Conservation (phyloP, 2,797 vertebrate species). For the Saxicola maurus region DNA sequence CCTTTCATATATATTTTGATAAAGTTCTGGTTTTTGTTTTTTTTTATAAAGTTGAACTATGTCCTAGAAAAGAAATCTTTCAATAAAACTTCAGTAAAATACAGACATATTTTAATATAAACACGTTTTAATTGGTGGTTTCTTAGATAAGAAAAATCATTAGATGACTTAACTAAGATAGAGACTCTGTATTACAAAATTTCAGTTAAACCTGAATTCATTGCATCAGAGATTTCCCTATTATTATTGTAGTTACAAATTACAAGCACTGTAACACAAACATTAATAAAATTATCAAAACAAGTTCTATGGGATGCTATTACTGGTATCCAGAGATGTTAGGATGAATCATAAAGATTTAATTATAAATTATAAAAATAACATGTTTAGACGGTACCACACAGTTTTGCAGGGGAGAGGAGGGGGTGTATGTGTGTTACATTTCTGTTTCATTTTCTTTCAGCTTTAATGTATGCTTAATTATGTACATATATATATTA, state of each 20-base stretch:
- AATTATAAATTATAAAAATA: neutral
- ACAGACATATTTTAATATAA: neutral
- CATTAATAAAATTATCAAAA: neutral
- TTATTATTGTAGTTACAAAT: neutral
- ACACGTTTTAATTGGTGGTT: neutral
- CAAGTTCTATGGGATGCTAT: neutral
- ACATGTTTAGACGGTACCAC: fast-evolving
- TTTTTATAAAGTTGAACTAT: neutral
- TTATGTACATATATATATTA: neutral
- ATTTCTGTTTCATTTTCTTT: neutral
- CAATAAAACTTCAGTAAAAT: neutral
- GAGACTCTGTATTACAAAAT: neutral
- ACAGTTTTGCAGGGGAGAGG: fast-evolving
- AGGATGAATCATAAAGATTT: neutral
- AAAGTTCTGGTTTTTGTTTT: neutral
- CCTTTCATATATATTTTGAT: neutral
- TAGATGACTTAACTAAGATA: neutral
- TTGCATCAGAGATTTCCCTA: neutral
- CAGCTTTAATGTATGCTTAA: neutral
- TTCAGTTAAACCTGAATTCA: neutral
- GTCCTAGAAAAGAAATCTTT: neutral
- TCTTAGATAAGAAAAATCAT: neutral
- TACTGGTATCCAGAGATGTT: neutral
- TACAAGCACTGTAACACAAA: neutral
- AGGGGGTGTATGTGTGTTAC: too few relatives aligned